phyloP scores from a whole-genome alignment of 2,888 invertebrate genomes.

The Halictus quadricinctus region DNA sequence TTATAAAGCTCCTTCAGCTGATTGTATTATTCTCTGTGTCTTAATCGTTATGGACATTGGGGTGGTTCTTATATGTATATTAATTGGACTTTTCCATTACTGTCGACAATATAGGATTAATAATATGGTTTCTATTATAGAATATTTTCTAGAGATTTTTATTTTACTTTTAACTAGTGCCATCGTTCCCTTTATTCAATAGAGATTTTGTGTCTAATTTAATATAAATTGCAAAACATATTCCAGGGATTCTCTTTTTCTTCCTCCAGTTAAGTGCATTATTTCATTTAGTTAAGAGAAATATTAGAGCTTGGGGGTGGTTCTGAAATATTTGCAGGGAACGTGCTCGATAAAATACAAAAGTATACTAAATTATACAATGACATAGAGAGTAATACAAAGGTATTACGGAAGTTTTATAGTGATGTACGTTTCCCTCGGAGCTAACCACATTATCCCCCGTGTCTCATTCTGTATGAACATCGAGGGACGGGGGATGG shows the following conservation, averaged over 20 bases:
- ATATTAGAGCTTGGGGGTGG: not conserved
- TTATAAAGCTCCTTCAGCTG: too few species aligned
- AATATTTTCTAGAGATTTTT: too few species aligned
- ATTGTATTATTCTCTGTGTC: too few species aligned
- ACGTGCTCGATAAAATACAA: not conserved
- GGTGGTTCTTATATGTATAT: too few species aligned
- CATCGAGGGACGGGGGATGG: constrained; percentile 30
- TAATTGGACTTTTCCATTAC: too few species aligned
- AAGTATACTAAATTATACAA: not conserved
- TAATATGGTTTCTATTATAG: too few species aligned
- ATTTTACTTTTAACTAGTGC: too few species aligned
- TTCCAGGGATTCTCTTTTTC: not conserved
- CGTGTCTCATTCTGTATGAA: constrained; percentile 3
- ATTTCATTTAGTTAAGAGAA: too few species aligned
- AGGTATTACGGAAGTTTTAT: not conserved
- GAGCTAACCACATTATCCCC: constrained; percentile 6
- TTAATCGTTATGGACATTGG: too few species aligned
- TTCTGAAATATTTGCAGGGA: not conserved
- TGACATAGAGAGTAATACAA: not conserved
- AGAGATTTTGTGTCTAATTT: not conserved
- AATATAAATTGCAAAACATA: not conserved
- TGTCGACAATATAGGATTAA: too few species aligned
- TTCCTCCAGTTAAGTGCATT: not conserved
- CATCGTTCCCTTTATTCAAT: not conserved
- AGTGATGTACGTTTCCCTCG: not conserved